phyloP scores from a whole-genome alignment of 2,113 vertebrate genomes.

The Stigmatopora nigra region DNA sequence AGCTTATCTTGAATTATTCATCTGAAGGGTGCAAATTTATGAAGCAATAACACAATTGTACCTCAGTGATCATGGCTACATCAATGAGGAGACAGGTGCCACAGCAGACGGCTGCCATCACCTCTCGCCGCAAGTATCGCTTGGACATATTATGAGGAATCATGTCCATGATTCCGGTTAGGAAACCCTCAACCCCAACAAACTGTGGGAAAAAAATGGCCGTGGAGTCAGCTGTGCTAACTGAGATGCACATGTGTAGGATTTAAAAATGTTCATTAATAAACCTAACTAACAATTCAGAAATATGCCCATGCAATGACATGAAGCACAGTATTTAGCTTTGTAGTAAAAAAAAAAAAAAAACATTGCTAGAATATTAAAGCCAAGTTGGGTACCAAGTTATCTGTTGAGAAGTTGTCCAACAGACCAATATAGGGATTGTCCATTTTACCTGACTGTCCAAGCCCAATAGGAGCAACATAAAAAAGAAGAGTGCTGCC shows the following conservation, averaged over 20 bases:
- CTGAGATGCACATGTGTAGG: too few relatives aligned
- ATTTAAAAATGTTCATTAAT: too few relatives aligned
- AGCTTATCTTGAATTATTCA: too few relatives aligned
- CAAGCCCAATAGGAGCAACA: conserved; percentile 89
- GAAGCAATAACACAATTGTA: conserved; percentile 33
- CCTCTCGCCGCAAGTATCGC: conserved; percentile 77
- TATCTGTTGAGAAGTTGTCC: background rate
- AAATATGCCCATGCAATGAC: background rate
- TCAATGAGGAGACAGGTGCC: conserved; percentile 88
- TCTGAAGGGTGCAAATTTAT: background rate
- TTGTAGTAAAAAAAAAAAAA: background rate
- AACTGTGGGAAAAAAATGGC: conserved; percentile 67
- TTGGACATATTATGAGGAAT: conserved; percentile 79
- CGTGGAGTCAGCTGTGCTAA: background rate
- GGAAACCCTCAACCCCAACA: conserved; percentile 93
- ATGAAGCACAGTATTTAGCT: too few relatives aligned
- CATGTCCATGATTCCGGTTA: conserved; percentile 93
- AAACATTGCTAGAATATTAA: background rate
- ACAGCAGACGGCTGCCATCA: conserved; percentile 88
- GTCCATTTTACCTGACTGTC: conserved; percentile 83
- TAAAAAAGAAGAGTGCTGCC: conserved; percentile 96
- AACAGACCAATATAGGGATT: too few relatives aligned
- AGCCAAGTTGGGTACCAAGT: background rate
- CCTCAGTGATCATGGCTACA: conserved; percentile 95
- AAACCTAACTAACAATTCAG: background rate